Evolutionary conservation across 2,888 invertebrate species (phyloP).

Genomic region (Reticulitermes lucifugus): DNA sequence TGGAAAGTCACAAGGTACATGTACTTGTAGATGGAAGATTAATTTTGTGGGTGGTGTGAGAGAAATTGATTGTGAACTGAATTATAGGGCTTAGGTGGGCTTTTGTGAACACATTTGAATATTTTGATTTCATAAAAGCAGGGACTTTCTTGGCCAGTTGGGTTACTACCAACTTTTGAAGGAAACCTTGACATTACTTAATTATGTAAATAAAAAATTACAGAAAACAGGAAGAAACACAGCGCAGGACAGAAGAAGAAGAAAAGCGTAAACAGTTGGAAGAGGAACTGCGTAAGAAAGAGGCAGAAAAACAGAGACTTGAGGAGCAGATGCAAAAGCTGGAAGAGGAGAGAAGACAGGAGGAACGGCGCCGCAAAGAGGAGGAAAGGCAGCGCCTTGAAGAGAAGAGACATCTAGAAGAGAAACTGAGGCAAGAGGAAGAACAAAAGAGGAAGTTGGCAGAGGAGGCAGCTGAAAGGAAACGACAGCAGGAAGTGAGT

Average conservation of each 20-base stretch:
- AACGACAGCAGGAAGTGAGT: conserved; percentile 36
- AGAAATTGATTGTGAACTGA: no score
- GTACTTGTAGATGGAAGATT: no score
- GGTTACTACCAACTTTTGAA: no score
- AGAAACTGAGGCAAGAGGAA: conserved; percentile 54
- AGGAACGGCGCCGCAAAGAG: conserved; percentile 64
- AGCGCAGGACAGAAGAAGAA: conserved; percentile 58
- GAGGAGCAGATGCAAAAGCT: conserved; percentile 63
- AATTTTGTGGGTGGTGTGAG: no score
- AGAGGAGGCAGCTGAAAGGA: conserved; percentile 56
- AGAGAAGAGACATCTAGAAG: conserved; percentile 60
- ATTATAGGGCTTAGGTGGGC: no score
- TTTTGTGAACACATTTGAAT: no score
- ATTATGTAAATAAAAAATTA: not conserved
- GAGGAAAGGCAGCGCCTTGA: conserved; percentile 61
- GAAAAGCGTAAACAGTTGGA: conserved; percentile 59
- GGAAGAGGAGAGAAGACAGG: conserved; percentile 65
- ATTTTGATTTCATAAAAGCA: no score
- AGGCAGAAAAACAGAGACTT: conserved; percentile 63
- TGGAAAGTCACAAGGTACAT: no score
- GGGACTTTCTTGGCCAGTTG: no score
- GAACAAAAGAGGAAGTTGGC: conserved; percentile 19
- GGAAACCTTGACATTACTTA: no score
- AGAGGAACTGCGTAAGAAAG: conserved; percentile 61
- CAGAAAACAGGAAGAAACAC: conserved; percentile 63